A percentile compares a stretch with the other conserved stretches of the same genome.
phyloP scores from a whole-genome alignment of 2,888 invertebrate species.

The Macrosoma leucophasiata region DNA sequence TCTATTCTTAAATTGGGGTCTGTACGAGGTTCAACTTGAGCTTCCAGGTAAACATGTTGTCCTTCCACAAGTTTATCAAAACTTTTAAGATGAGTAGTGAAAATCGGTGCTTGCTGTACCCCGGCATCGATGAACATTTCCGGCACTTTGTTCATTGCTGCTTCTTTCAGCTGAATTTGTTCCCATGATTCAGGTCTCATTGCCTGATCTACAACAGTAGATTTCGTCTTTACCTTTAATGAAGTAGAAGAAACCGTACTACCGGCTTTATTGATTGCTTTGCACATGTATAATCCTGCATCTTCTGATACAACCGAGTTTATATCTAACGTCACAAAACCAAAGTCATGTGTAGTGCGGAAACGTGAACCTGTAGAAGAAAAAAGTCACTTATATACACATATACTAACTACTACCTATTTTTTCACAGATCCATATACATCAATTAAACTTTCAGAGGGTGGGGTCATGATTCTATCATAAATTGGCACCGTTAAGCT shows the following conservation, averaged over 20 bases:
- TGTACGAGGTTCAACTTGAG: constrained; percentile 92
- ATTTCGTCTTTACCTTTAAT: constrained; percentile 89
- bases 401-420: too few species aligned
- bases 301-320: constrained; percentile 91
- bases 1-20: constrained; percentile 92
- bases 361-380: constrained; percentile 82
- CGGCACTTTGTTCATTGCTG: constrained; percentile 92
- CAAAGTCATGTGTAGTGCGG: constrained; percentile 95
- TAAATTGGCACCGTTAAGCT: too few species aligned
- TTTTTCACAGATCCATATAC: too few species aligned
- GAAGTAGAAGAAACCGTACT: constrained; percentile 95
- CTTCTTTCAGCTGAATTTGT: constrained; percentile 93
- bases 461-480: too few species aligned
- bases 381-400: too few species aligned
- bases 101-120: constrained; percentile 95
- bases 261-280: constrained; percentile 94
- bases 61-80: constrained; percentile 90
- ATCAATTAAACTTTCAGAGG: too few species aligned
- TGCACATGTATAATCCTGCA: constrained; percentile 95
- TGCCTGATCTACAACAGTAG: constrained; percentile 87
- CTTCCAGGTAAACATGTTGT: constrained; percentile 90
- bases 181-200: constrained; percentile 95
- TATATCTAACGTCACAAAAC: constrained; percentile 94
- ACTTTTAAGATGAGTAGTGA: constrained; percentile 92
- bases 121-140: constrained; percentile 90